A percentile compares a stretch with the other conserved stretches of the same genome.
Evolutionary conservation across 2,888 invertebrate genomes (phyloP).

Genomic region (Electrophaes corylata): DNA sequence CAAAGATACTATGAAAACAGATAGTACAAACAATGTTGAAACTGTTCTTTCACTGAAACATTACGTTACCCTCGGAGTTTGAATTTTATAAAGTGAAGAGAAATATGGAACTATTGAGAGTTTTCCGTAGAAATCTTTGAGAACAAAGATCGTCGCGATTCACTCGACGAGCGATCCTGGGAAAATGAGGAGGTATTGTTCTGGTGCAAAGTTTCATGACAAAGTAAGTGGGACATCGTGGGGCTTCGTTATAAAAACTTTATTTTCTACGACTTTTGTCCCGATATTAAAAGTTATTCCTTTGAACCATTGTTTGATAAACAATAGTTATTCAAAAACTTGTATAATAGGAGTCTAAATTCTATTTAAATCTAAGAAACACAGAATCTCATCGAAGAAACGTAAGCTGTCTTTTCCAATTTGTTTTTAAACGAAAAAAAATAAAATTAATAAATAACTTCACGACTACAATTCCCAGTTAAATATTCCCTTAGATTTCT

Average conservation of each 20-base stretch:
- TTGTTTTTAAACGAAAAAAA: no score
- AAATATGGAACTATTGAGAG: slow-evolving; percentile 23
- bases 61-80: not conserved
- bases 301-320: not conserved
- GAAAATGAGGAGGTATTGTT: slow-evolving; percentile 37
- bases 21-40: no score
- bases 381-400: no score
- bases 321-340: not conserved
- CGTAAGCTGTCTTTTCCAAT: no score
- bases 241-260: slow-evolving; percentile 35
- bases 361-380: not conserved
- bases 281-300: slow-evolving; percentile 12
- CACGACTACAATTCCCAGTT: no score
- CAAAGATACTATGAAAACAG: not conserved
- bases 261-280: slow-evolving; percentile 22
- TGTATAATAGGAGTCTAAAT: not conserved
- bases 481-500: no score
- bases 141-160: slow-evolving; percentile 26
- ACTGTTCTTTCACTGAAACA: no score
- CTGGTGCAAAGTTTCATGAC: slow-evolving; percentile 36
- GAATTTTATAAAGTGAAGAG: not conserved
- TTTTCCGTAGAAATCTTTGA: slow-evolving; percentile 21
- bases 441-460: no score
- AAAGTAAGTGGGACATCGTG: slow-evolving; percentile 31
- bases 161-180: slow-evolving; percentile 24